These are phyloP conservation scores for Bombus consobrinus DNA, from an alignment of 1,140 invertebrate species.

Conservation along the genomic window DNA sequence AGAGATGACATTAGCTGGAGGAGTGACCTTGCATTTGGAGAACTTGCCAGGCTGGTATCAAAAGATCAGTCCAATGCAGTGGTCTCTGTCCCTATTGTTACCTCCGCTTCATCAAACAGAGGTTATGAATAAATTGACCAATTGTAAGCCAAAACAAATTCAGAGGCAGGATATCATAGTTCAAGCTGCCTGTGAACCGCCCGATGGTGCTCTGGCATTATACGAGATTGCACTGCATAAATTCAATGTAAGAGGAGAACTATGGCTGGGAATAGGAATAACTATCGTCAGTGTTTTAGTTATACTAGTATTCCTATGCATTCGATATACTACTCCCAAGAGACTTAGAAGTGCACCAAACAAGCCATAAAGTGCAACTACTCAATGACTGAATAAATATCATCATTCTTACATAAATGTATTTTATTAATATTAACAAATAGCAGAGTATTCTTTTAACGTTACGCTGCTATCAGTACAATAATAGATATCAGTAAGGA, in stretches of 20 bases:
- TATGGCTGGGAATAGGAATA: constrained; percentile 73
- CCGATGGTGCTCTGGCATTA: constrained; percentile 89
- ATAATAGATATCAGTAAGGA: constrained; percentile 8
- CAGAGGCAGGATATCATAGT: constrained; percentile 92
- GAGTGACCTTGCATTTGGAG: constrained; percentile 88
- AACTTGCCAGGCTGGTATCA: constrained; percentile 87
- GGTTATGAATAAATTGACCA: constrained; percentile 78
- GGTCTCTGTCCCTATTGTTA: constrained; percentile 88
- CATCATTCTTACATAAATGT: neutral
- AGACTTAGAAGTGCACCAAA: constrained; percentile 78
- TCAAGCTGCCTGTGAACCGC: constrained; percentile 89
- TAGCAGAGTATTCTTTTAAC: constrained; percentile 1
- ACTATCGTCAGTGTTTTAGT: constrained; percentile 63
- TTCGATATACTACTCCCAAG: constrained; percentile 73
- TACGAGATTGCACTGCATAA: constrained; percentile 76
- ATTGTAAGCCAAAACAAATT: constrained; percentile 84
- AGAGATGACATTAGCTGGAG: constrained; percentile 86
- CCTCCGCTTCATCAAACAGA: constrained; percentile 86
- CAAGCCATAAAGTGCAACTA: constrained; percentile 72
- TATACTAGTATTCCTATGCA: constrained; percentile 67
- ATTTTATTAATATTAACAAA: neutral
- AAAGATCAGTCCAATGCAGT: constrained; percentile 89
- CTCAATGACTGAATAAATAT: neutral
- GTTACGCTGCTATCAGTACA: constrained; percentile 14
- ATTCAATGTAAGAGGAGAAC: constrained; percentile 60